Evolutionary conservation across 1,140 invertebrate species (phyloP), one percentile per base, ranked within the genome.

Genomic region (Chelonus insularis): DNA sequence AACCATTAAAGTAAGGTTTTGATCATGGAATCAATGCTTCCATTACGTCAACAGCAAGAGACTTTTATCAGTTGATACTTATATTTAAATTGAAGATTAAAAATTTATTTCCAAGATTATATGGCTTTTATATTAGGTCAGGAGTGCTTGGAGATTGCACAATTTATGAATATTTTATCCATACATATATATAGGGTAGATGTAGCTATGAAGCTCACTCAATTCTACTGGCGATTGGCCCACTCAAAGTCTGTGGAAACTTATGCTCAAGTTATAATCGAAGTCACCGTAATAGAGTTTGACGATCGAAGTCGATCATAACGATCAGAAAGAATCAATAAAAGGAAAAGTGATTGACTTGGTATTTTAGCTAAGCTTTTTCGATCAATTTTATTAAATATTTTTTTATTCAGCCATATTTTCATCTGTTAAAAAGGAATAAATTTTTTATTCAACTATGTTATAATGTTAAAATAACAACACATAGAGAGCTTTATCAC

Each of bases 281-380:
- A 74, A 70, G 72, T 72, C 71, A 60, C 65, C 67, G 70, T 69
- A 69, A 66, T 71, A 68, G 66, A 73, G 68, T 70, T 73, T 60
- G 57, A 41, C 52, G 67, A 67, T 66, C 60, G 66, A 67, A 66
- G 67, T 68, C 66, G 65, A 72, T 73, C 72, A 74, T 73, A 73
- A 74, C 64, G 65, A 67, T 11, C 1, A 11, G n/a, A 50, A 4
- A 20, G 37, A 23, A 6, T 21, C 8, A n/a, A 12, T 9, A 8
- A 7, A 43, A 16, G 12, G 8, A 6, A 12, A 11, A 39, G 37
- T 1, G 11, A 12, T 11, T 12, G 37, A 39, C 37, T 12, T 12
- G 14, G 14, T 16, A n/a, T 12, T 14, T 39, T 11, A 39, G n/a
- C 14, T 14, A 5, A 39, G 37, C 14, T 12, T 14, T 39, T 39